Conservation (phyloP, 2,888 invertebrate genomes). For the Lithophane ornitopus region DNA sequence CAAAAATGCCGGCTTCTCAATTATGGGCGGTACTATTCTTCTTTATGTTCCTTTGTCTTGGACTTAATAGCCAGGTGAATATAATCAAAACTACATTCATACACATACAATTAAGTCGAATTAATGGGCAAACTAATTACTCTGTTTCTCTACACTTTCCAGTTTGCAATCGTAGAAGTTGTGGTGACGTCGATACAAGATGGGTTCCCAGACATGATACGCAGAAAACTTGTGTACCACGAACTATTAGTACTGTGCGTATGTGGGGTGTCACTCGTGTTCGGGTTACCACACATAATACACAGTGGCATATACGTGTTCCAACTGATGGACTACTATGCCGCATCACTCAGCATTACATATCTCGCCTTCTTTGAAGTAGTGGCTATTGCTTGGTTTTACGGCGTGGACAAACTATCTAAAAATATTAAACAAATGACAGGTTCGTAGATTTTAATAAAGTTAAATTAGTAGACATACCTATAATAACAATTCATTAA, state of each 20-base stretch:
- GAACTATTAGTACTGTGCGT: constrained; percentile 96
- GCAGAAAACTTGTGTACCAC: constrained; percentile 95
- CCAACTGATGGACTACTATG: constrained; percentile 97
- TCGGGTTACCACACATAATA: constrained; percentile 96
- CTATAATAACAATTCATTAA: not conserved
- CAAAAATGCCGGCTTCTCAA: constrained; percentile 97
- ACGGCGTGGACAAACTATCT: constrained; percentile 95
- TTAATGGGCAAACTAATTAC: constrained; percentile 30
- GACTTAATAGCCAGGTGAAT: constrained; percentile 96
- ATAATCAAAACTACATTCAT: constrained; percentile 21
- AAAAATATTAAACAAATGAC: constrained; percentile 97
- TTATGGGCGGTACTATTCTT: constrained; percentile 97
- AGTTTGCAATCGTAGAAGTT: constrained; percentile 98
- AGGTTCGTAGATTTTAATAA: constrained; percentile 86
- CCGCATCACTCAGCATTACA: constrained; percentile 97
- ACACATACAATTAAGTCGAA: constrained; percentile 7
- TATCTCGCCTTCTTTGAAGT: constrained; percentile 98
- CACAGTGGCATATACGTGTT: constrained; percentile 98
- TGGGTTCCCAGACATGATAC: constrained; percentile 97
- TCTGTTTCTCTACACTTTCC: constrained; percentile 75
- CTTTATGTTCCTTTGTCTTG: constrained; percentile 96
- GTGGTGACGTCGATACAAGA: constrained; percentile 98
- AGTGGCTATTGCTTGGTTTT: constrained; percentile 97
- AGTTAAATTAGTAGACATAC: constrained; percentile 2
- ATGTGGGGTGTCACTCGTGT: constrained; percentile 95